These are phyloP conservation scores for Phrynocephalus guinanensis DNA, from an alignment of 2,797 vertebrate genomes.

Conservation along the genomic window DNA sequence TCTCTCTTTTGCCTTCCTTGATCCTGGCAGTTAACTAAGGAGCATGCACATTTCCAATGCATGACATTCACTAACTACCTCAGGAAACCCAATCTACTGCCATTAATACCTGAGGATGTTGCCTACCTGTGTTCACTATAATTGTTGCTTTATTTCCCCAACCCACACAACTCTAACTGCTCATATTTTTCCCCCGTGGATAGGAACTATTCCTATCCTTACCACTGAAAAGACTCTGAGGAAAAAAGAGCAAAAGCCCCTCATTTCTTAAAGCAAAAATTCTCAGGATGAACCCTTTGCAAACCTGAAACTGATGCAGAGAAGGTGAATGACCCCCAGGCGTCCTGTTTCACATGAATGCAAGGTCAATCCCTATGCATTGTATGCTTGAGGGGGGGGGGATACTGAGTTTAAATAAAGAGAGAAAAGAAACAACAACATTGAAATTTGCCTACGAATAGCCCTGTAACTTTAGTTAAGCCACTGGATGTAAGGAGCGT, in stretches of 20 bases:
- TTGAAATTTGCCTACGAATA: not conserved
- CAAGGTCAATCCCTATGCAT: constrained; percentile 51
- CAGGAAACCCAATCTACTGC: constrained; percentile 11
- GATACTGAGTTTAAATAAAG: constrained; percentile 60
- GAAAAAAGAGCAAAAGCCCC: constrained; percentile 26
- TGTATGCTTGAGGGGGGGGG: constrained; percentile 13
- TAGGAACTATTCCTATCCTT: constrained; percentile 33
- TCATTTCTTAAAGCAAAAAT: constrained; percentile 30
- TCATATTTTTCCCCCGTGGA: constrained; percentile 19
- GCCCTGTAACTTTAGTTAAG: constrained; percentile 33
- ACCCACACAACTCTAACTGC: not conserved
- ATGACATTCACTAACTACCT: constrained; percentile 1
- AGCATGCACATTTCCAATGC: not conserved
- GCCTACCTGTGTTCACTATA: not conserved
- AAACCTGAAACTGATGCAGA: constrained; percentile 46
- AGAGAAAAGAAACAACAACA: constrained; percentile 41
- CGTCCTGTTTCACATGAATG: constrained; percentile 52
- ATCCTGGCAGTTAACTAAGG: not conserved
- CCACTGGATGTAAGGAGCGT: constrained; percentile 24
- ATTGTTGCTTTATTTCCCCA: constrained; percentile 40
- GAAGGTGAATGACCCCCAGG: constrained; percentile 25
- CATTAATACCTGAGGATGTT: constrained; percentile 18
- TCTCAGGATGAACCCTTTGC: constrained; percentile 42
- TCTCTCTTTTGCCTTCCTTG: not conserved
- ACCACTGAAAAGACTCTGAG: constrained; percentile 38